Base-by-base conservation (phyloP, 2,888 invertebrate species). In the Trissoscelio sp. region DNA sequence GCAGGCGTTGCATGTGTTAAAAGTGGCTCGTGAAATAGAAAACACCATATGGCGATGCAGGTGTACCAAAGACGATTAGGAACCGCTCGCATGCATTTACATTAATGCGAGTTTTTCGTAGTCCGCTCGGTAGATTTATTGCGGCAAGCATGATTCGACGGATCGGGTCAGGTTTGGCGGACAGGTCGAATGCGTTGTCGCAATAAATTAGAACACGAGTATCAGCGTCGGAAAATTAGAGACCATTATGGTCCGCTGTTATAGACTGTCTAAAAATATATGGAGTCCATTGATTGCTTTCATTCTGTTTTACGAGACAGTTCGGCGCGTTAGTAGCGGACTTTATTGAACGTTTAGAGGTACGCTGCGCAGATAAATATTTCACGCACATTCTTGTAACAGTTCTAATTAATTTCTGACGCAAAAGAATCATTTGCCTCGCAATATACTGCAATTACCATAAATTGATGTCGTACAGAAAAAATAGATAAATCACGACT, bases 21-120 rank as follows among this genome's bases (percentile, higher is more conserved):
- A 64, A 73, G 83, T 64, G 3, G 69, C 28, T 66, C 48, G 79
- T 83, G 74, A 80, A 87, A 87, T 88, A 88, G 86, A 88, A 88
- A 89, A 88, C 87, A 87, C 91, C 91, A 91, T 91, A 91, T 91
- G 91, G 90, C 85, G 85, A 79, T 87, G 91, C 91, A 91, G 91
- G 91, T 91, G 91, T 87, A 90, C 88, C 58, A 81, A 83, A 87
- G 87, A 85, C 89, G 90, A 90, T 91, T 90, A 88, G 88, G 87
- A 86, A 86, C 83, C 82, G 82, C 86, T 86, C 85, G 87, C 87
- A 89, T 88, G 90, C 89, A 91, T 91, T 91, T 89, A 89, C 91
- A 91, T 91, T 89, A 89, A 90, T 88, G 85, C 86, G 75, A 86
- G 87, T 88, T 88, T 90, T 88, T 87, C 87, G 87, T 86, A n/a